Evolutionary conservation across 1,140 invertebrate genomes (phyloP), one percentile per base, ranked within the genome.

Genomic region (Anthonomus grandis): DNA sequence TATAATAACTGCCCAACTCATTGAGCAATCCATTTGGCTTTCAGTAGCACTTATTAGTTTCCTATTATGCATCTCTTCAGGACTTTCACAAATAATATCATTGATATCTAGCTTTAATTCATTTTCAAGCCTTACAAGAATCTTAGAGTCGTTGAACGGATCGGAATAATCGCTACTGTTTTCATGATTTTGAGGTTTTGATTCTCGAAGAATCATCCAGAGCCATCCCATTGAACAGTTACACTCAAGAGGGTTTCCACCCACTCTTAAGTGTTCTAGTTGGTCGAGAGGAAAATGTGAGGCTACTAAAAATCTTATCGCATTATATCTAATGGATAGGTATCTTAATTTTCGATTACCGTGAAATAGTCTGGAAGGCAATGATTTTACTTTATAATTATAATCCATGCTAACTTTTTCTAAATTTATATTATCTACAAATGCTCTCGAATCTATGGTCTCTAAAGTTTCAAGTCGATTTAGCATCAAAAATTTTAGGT

Each of bases 221-320:
- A 94, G 75, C 90, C 90, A 94, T 36, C 87, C 78, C 44, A 93
- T 72, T 13, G 90, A 91, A 66, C 91, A 94, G 74, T 93, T 93
- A 73, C 91, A 95, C 47, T 85, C 78, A 39, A 93, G 79, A 1
- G 90, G 90, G 76, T 93, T 93, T 12, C 88, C 88, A 21, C 85
- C 84, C 18, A 93, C 77, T 59, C 83, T 80, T 1, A 91, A 75
- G 47, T 79, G 80, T 63, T 81, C 77, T 54, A 91, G 68, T 46
- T 83, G 81, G 69, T 90, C 87, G 47, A 90, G 79, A 8, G 89
- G 89, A 65, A 90, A 90, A 71, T 90, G 86, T 10, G 84, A 85
- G 0, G 86, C 85, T 67, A 89, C 86, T 10, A 90, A 74, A 1
- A 83, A 85, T 61, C 81, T 81, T 57, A 91, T 69, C 37, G 80